Conservation (phyloP, 2,797 vertebrate species). For the Intellagama lesueurii region DNA sequence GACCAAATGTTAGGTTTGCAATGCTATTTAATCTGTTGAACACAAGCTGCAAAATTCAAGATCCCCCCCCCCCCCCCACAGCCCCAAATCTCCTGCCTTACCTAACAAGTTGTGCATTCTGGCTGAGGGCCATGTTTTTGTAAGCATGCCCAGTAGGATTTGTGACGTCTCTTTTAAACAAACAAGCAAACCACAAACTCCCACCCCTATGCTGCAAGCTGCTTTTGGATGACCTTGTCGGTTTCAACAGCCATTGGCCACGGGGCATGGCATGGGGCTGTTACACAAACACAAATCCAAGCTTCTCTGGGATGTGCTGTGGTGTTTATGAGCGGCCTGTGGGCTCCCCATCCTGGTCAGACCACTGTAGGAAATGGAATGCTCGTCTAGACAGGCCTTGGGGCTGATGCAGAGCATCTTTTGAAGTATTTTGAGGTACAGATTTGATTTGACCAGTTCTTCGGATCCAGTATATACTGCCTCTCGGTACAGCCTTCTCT, state of each 20-base stretch:
- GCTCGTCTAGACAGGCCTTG: background rate
- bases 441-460: background rate
- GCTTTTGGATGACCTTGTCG: background rate
- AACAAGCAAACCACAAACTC: background rate
- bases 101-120: background rate
- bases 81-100: background rate
- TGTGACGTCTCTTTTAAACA: background rate
- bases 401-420: background rate
- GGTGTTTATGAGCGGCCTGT: background rate
- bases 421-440: background rate
- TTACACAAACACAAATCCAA: background rate
- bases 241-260: background rate
- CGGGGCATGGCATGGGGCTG: no score
- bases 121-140: background rate
- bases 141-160: background rate
- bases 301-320: background rate
- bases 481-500: background rate
- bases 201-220: no score
- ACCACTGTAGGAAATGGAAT: background rate
- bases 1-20: slow-evolving; percentile 22
- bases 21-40: slow-evolving; percentile 18
- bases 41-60: background rate
- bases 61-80: rapidly evolving
- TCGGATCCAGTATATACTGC: background rate
- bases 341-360: background rate